Evolutionary conservation across 2,888 invertebrate species (phyloP), one percentile per base, ranked within the genome.

Genomic region (Stramonita haemastoma): DNA sequence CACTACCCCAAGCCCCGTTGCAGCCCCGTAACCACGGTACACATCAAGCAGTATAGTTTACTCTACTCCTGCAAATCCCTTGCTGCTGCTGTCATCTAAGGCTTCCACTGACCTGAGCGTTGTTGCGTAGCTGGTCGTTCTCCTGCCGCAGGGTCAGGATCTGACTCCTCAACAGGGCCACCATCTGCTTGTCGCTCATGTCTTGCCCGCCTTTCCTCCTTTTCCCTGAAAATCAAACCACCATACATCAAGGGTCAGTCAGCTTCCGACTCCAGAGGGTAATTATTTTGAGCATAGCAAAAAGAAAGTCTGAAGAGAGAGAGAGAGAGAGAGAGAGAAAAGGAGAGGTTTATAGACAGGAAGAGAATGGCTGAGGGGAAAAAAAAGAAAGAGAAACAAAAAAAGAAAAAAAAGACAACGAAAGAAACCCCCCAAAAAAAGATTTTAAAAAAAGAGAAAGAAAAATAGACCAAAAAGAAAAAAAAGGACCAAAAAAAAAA

Each of bases 81-180:
- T 66, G 26, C 13, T 13, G 2, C 66, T 13, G 1, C 66, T 13
- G 6, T 13, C 19, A 15, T 60, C 19, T 19, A 15, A 8, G 8
- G 26, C 8, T 73, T 73, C 73, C 29, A 86, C 89, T 85, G 46
- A 89, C 89, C 89, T 89, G 89, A n/a, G 83, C 66, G 29, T 85
- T 84, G 32, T 89, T 84, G 60, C 94, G 93, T 32, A 94, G 92
- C 83, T 93, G 92, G 84, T 94, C 94, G 90, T 94, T 94, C 81
- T 95, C 95, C 87, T 94, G 92, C 60, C 91, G 91, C 26, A 94
- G 91, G 86, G 93, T 92, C 34, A 92, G 86, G 13, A 95, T 93
- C 90, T 94, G 93, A 89, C 93, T 93, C 57, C 93, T 91, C 36
- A 94, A 89, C 86, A 94, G 87, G 5, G 92, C 90, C 79, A 94